Percentiles rank a stretch among this genome's conserved stretches.
Evolutionary conservation across 2,113 vertebrate genomes (phyloP).

Genomic region (Falcunculus frontatus): DNA sequence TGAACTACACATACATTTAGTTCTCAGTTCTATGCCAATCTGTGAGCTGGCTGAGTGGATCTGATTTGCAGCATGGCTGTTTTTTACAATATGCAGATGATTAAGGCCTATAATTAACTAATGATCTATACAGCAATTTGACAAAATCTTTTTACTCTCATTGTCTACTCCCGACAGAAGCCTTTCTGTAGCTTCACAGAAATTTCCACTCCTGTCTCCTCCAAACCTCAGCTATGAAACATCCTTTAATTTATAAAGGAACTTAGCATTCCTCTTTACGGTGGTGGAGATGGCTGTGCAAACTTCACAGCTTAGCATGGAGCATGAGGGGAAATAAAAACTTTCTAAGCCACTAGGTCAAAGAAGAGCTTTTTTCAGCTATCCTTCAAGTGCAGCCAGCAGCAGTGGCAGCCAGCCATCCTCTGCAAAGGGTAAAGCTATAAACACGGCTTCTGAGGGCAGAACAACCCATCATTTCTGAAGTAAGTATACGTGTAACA

Average conservation of each 20-base stretch:
- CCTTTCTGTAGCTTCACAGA: background rate
- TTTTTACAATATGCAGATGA: conserved; percentile 1
- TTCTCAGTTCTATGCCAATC: background rate
- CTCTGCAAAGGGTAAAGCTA: background rate
- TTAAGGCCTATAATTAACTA: conserved; percentile 10
- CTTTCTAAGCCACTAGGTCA: background rate
- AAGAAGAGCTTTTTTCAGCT: background rate
- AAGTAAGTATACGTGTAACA: background rate
- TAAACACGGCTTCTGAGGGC: background rate
- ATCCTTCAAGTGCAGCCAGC: background rate
- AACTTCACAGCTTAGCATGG: background rate
- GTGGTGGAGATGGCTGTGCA: background rate
- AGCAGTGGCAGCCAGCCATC: background rate
- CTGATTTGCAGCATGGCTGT: background rate
- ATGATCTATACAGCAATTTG: background rate
- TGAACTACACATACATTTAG: background rate
- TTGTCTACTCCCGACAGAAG: background rate
- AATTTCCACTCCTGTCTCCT: background rate
- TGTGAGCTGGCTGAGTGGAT: background rate
- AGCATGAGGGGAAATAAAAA: background rate
- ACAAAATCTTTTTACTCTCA: background rate
- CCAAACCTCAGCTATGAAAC: background rate
- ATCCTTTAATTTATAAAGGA: background rate
- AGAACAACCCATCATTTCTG: background rate
- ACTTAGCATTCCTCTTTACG: background rate